Evolutionary conservation across 2,888 invertebrate species (phyloP).

Genomic region (Ormyrus nitidulus): DNA sequence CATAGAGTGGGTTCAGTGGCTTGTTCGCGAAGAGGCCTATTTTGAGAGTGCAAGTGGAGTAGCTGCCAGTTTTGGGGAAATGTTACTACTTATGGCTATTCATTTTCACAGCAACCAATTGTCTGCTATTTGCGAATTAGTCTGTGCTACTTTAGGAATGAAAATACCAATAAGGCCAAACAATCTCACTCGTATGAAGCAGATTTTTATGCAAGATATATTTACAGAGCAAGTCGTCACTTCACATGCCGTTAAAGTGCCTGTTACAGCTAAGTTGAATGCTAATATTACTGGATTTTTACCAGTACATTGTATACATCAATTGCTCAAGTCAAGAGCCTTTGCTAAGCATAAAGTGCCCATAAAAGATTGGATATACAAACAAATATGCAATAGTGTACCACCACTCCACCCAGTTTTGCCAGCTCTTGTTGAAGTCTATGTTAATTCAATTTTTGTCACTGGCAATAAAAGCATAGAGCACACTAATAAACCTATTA

Average conservation of each 20-base stretch:
- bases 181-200: slow-evolving; percentile 91
- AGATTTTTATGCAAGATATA: slow-evolving; percentile 96
- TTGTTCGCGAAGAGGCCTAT: slow-evolving; percentile 92
- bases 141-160: slow-evolving; percentile 96
- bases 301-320: slow-evolving; percentile 97
- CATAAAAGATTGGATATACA: slow-evolving; percentile 97
- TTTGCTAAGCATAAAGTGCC: slow-evolving; percentile 97
- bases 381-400: slow-evolving; percentile 91
- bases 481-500: slow-evolving; percentile 93
- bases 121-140: slow-evolving; percentile 93
- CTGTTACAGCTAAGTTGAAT: slow-evolving; percentile 92
- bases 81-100: slow-evolving; percentile 95
- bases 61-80: slow-evolving; percentile 94
- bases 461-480: slow-evolving; percentile 82
- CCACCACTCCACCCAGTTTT: slow-evolving; percentile 96
- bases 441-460: slow-evolving; percentile 92
- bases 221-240: slow-evolving; percentile 98
- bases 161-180: slow-evolving; percentile 92
- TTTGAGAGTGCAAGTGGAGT: slow-evolving; percentile 91
- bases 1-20: slow-evolving; percentile 95
- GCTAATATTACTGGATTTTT: slow-evolving; percentile 93
- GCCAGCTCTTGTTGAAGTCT: slow-evolving; percentile 95
- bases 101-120: slow-evolving; percentile 98
- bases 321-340: slow-evolving; percentile 93
- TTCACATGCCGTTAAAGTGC: slow-evolving; percentile 95